Base-by-base conservation (phyloP, 2,888 invertebrate species). In the Drosophila greeni region DNA sequence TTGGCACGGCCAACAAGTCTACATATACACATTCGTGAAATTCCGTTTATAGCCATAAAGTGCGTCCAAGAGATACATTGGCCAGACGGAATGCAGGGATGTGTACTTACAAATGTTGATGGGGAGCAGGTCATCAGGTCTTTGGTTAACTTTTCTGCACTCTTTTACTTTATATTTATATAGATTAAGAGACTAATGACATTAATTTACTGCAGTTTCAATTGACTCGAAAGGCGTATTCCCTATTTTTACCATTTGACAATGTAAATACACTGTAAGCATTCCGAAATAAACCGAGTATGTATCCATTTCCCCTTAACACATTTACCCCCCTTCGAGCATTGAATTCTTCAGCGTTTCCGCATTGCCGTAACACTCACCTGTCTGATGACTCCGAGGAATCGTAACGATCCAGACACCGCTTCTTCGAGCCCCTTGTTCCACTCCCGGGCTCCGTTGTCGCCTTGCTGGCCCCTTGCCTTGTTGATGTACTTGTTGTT, bases 361-460 rank as follows among this genome's bases (percentile, higher is more conserved):
- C 33, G 40, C 20, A n/a, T 26, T 5, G 8, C 7, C 29, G 31
- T 9, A 18, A 31, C 49, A 70, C 91, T 91, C 89, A 95, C 96
- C 96, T 96, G 94, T 96, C 96, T 90, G 95, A 96, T 87, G 95
- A 95, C 91, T 96, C 96, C 86, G 95, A 95, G 90, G 95, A 96
- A 92, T 96, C 96, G 91, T 95, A 96, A 91, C 95, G 93, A 92
- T 96, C 95, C 89, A 94, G 92, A 90, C 95, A 95, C 90, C 96
- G 92, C 90, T 95, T 95, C 91, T 87, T 95, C 90, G 67, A 68
- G 52, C 53, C 66, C 20, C 58, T 60, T 8, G 37, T 36, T 74
- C 95, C 91, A 93, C 92, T 55, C 75, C 95, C 91, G 94, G 92
- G 87, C 92, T 93, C 83, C 58, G 53, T n/a, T 57, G 57, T 24